Evolutionary conservation across 2,888 invertebrate species (phyloP).

Genomic region (Dryobota labecula): DNA sequence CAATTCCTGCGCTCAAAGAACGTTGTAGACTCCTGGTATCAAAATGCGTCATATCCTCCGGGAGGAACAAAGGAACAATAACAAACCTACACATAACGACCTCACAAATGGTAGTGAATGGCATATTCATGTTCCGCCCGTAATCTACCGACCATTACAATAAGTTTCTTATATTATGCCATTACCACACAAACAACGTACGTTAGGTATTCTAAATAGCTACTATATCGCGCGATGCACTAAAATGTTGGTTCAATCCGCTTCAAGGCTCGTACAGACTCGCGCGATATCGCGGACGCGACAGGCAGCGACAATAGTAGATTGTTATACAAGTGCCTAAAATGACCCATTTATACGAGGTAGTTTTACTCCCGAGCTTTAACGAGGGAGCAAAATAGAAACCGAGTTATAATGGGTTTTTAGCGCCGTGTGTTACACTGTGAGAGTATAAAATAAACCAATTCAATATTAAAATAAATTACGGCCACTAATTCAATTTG

Average conservation of each 20-base stretch:
- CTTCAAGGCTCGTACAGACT: no score
- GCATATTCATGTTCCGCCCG: conserved; percentile 16
- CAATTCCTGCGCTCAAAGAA: conserved; percentile 1
- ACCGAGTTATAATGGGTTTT: no score
- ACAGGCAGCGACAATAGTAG: no score
- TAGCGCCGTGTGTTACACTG: no score
- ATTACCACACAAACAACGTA: conserved; percentile 10
- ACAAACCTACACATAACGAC: conserved; percentile 10
- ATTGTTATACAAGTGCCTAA: no score
- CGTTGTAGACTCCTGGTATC: neutral
- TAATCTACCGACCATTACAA: conserved; percentile 16
- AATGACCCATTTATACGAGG: no score
- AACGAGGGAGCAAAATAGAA: no score
- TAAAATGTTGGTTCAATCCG: neutral
- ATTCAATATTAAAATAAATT: no score
- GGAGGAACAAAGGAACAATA: conserved; percentile 20
- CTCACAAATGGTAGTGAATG: neutral
- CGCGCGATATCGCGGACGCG: no score
- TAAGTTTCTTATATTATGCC: conserved; percentile 3
- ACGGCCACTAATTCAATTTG: no score
- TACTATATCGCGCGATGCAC: neutral
- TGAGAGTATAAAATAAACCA: no score
- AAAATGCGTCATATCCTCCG: neutral
- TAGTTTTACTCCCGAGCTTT: no score
- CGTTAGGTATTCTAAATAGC: neutral